phyloP scores from a whole-genome alignment of 2,113 vertebrate genomes.

The Stigmatopora nigra region DNA sequence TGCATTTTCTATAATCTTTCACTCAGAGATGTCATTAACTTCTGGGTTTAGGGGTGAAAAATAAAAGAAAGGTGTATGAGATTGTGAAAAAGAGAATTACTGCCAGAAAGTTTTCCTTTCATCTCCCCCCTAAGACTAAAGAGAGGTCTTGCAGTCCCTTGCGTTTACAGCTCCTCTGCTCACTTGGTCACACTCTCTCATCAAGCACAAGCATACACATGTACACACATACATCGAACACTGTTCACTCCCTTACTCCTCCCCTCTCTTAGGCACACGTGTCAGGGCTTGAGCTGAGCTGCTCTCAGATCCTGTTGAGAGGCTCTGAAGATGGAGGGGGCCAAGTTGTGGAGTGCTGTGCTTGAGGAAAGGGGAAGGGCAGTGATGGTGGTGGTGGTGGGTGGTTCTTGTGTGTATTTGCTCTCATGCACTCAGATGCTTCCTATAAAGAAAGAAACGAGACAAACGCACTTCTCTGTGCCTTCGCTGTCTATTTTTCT shows the following conservation, averaged over 20 bases:
- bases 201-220: background rate
- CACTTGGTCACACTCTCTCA: conserved; percentile 11
- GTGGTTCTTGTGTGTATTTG: conserved; percentile 38
- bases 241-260: conserved; percentile 43
- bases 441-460: conserved; percentile 57
- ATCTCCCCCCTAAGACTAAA: conserved; percentile 22
- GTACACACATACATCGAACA: conserved; percentile 12
- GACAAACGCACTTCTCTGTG: conserved; percentile 47
- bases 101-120: conserved; percentile 39
- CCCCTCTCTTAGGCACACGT: conserved; percentile 54
- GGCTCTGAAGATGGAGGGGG: conserved; percentile 33
- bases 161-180: conserved; percentile 26
- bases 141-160: conserved; percentile 44
- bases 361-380: conserved; percentile 15
- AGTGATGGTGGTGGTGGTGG: conserved; percentile 9
- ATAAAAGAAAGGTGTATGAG: background rate
- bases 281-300: conserved; percentile 65
- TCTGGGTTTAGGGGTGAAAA: background rate
- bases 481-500: conserved; percentile 17
- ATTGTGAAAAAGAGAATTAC: conserved; percentile 5
- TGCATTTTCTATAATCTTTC: background rate
- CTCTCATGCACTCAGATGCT: conserved; percentile 38
- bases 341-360: conserved; percentile 15
- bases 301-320: conserved; percentile 66
- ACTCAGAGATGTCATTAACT: background rate